Percentiles rank a stretch among this genome's conserved stretches.
These are phyloP conservation scores for Drosophila kokeensis DNA, from an alignment of 2,888 invertebrate species.

Conservation along the genomic window DNA sequence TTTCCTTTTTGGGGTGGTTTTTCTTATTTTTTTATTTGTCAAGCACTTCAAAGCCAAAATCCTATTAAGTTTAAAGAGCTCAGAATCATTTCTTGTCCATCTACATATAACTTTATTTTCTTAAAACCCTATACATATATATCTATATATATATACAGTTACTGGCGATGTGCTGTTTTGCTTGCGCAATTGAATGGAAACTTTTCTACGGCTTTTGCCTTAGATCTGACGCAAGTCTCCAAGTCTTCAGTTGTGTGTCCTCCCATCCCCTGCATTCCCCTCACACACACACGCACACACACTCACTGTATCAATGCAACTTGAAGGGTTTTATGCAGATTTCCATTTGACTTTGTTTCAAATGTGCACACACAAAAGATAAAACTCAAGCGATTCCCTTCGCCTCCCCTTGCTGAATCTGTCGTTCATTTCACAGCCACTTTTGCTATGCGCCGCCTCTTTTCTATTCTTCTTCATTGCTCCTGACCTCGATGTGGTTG, in stretches of 20 bases:
- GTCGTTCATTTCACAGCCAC: conserved; percentile 72
- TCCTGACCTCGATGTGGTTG: conserved; percentile 57
- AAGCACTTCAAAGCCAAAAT: conserved; percentile 33
- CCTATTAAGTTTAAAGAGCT: conserved; percentile 34
- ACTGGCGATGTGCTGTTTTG: conserved; percentile 22
- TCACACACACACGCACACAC: background rate
- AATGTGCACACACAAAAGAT: conserved; percentile 52
- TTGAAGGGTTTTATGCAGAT: conserved; percentile 70
- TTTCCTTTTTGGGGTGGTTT: background rate
- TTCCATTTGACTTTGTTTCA: conserved; percentile 72
- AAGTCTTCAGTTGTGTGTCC: conserved; percentile 1
- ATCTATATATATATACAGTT: conserved; percentile 7
- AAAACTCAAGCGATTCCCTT: conserved; percentile 11
- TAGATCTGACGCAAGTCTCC: conserved; percentile 17
- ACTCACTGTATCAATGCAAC: conserved; percentile 50
- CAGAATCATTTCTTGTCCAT: conserved; percentile 16
- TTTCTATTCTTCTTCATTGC: conserved; percentile 33
- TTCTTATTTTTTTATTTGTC: conserved; percentile 11
- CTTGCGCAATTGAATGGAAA: conserved; percentile 57
- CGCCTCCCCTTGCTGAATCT: background rate
- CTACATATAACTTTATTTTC: background rate
- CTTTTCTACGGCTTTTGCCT: conserved; percentile 40
- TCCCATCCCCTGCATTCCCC: background rate
- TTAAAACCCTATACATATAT: conserved; percentile 3
- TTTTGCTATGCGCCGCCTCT: conserved; percentile 35